A percentile compares a stretch with the other conserved stretches of the same genome.
These are phyloP conservation scores for Bubo blakistoni DNA, from an alignment of 2,113 vertebrate genomes.

Conservation along the genomic window DNA sequence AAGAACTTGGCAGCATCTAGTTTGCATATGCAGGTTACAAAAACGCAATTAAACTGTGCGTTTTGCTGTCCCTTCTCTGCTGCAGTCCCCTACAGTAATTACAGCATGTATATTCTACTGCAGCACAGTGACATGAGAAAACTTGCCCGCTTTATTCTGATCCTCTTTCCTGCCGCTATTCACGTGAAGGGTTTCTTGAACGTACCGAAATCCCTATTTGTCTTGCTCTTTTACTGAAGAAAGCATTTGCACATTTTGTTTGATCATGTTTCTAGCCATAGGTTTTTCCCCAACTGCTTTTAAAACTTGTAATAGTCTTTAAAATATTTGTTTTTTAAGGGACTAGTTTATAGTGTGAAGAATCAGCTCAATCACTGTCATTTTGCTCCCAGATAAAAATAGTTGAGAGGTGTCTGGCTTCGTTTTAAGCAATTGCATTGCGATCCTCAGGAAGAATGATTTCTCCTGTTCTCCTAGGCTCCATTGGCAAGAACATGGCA, in stretches of 20 bases:
- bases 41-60: background rate
- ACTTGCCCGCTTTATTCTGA: background rate
- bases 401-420: slow-evolving; percentile 4
- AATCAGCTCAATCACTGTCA: background rate
- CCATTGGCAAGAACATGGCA: slow-evolving; percentile 88
- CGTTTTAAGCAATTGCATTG: background rate
- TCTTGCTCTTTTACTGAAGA: background rate
- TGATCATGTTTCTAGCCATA: background rate
- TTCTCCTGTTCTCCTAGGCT: slow-evolving; percentile 74
- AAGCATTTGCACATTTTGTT: background rate
- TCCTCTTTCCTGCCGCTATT: background rate
- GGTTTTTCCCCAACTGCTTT: background rate
- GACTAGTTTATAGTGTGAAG: background rate
- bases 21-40: background rate
- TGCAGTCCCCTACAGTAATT: background rate
- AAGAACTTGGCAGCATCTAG: background rate
- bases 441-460: background rate
- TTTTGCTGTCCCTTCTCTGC: background rate
- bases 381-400: background rate
- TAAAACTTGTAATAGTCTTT: background rate
- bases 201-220: background rate
- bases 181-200: background rate
- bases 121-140: background rate
- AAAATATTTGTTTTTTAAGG: background rate
- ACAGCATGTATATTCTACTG: background rate